Evolutionary conservation across 2,797 vertebrate genomes (phyloP).

Genomic region (Trematocara caparti): DNA sequence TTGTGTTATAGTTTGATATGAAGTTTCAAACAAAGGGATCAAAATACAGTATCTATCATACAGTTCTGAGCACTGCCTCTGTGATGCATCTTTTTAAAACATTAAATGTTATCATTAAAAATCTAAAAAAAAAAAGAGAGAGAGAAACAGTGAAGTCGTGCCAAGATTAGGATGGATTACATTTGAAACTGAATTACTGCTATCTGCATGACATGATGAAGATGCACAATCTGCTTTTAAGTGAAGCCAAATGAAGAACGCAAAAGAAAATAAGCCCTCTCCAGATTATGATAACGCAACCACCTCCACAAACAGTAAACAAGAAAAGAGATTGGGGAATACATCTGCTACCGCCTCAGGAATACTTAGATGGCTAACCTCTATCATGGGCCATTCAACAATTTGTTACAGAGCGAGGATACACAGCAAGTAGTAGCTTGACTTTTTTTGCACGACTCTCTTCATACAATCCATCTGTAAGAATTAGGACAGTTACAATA

Average conservation of each 20-base stretch:
- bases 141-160: not conserved
- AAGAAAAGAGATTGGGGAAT: not conserved
- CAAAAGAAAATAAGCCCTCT: not conserved
- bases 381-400: not conserved
- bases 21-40: not conserved
- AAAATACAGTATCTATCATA: not conserved
- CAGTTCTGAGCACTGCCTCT: not conserved
- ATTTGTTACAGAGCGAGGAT: not conserved
- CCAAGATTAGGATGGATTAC: not conserved
- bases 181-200: not conserved
- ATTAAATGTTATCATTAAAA: not conserved
- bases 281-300: not conserved
- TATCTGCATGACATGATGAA: not conserved
- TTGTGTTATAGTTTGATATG: not conserved
- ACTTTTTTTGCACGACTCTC: not conserved
- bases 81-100: not conserved
- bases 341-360: not conserved
- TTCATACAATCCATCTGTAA: not conserved
- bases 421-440: not conserved
- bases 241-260: not conserved
- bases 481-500: not conserved
- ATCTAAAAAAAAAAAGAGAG: not conserved
- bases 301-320: not conserved
- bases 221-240: not conserved
- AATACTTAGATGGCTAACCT: not conserved